phyloP scores from a whole-genome alignment of 2,113 vertebrate genomes.

The Ranitomeya imitator region DNA sequence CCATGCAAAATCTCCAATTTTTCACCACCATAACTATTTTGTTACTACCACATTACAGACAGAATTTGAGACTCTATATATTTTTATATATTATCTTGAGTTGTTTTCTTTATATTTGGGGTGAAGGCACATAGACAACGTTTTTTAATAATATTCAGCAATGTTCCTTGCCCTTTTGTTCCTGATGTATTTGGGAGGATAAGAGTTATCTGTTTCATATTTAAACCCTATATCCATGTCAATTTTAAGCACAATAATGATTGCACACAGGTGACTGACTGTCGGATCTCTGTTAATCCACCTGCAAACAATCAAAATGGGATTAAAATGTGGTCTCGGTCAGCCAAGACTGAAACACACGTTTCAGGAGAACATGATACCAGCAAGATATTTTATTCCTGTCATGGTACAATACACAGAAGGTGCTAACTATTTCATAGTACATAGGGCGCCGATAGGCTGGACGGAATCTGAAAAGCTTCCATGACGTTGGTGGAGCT shows the following conservation, averaged over 20 bases:
- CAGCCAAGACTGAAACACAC: slow-evolving; percentile 11
- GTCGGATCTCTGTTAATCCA: slow-evolving; percentile 16
- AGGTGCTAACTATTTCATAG: neutral
- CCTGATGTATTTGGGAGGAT: neutral
- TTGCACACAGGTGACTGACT: slow-evolving; percentile 28
- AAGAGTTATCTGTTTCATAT: neutral
- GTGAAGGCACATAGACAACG: too few relatives aligned
- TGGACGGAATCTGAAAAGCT: slow-evolving; percentile 14
- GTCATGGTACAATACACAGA: neutral
- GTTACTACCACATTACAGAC: neutral
- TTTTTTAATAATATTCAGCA: neutral
- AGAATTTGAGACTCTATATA: neutral
- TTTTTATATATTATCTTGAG: too few relatives aligned
- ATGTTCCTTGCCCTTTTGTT: neutral
- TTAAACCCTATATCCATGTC: slow-evolving; percentile 15
- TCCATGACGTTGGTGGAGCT: slow-evolving; percentile 17
- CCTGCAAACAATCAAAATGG: slow-evolving; percentile 38
- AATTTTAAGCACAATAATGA: slow-evolving; percentile 6
- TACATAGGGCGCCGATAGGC: neutral
- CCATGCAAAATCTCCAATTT: too few relatives aligned
- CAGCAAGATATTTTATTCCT: slow-evolving; percentile 1
- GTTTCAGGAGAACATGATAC: slow-evolving; percentile 33
- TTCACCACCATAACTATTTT: neutral
- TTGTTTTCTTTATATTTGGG: too few relatives aligned
- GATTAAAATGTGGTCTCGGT: slow-evolving; percentile 35